Conservation (phyloP, 2,113 vertebrate genomes). For the Tragelaphus strepsiceros region DNA sequence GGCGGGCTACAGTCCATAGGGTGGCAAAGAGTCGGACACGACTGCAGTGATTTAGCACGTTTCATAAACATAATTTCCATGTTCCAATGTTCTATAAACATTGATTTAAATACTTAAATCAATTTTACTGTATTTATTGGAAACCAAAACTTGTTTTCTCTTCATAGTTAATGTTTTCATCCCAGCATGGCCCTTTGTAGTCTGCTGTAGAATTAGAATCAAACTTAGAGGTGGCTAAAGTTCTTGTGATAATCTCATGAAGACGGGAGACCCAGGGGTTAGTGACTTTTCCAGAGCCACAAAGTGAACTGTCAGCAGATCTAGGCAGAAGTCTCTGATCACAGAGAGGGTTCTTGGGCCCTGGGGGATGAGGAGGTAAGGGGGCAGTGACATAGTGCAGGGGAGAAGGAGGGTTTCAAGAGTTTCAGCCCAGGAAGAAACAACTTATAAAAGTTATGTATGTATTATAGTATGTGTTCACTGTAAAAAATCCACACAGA, state of each 20-base stretch:
- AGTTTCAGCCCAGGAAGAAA: not conserved
- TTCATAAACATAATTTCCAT: not conserved
- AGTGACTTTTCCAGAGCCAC: not conserved
- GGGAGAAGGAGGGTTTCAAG: not conserved
- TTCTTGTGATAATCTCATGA: not conserved
- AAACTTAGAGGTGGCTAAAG: not conserved
- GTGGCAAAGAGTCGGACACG: not conserved
- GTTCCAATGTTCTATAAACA: not conserved
- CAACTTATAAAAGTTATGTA: not conserved
- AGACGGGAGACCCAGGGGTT: not conserved
- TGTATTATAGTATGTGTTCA: not conserved
- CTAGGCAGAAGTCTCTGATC: not conserved
- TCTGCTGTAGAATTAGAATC: not conserved
- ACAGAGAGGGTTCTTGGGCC: not conserved
- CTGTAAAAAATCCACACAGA: not conserved
- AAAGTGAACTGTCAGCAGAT: not conserved
- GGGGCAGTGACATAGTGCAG: fast-evolving
- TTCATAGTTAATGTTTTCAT: not conserved
- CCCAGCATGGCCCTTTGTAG: not conserved
- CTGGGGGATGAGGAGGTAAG: not conserved
- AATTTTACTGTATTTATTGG: not conserved
- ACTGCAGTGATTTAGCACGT: not conserved
- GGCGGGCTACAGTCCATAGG: not conserved
- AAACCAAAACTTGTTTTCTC: not conserved
- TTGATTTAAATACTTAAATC: not conserved